These are phyloP conservation scores for Pollenia labialis DNA, from an alignment of 2,888 invertebrate species.

Conservation along the genomic window DNA sequence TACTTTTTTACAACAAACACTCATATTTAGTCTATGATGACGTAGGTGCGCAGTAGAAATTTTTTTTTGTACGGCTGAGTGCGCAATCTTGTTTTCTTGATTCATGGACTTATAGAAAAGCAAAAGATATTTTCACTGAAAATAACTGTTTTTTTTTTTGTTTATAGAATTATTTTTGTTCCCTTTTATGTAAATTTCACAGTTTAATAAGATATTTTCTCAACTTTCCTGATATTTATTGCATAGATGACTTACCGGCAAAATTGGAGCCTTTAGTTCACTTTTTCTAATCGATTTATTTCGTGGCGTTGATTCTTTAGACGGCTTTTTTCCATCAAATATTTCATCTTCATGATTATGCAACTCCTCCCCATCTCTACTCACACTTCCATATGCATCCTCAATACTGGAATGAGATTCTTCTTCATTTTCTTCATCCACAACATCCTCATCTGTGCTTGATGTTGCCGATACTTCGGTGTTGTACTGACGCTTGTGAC, in stretches of 20 bases:
- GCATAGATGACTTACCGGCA: constrained; percentile 74
- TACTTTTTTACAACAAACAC: no score
- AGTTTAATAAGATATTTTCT: no score
- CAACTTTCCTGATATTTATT: background rate
- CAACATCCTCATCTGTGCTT: constrained; percentile 40
- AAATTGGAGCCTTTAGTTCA: constrained; percentile 72
- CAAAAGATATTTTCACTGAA: no score
- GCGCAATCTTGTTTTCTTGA: no score
- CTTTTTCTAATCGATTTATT: constrained; percentile 41
- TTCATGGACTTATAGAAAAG: no score
- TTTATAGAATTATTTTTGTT: no score
- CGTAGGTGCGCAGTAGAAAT: no score
- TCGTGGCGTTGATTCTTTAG: constrained; percentile 79
- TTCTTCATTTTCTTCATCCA: constrained; percentile 53
- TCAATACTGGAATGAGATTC: constrained; percentile 49
- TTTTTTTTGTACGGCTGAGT: no score
- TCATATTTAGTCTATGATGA: no score
- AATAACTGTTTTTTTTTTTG: no score
- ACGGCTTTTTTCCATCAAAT: constrained; percentile 72
- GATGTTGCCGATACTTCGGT: constrained; percentile 9
- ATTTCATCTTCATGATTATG: constrained; percentile 43
- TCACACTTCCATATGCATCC: constrained; percentile 51
- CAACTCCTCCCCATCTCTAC: constrained; percentile 26
- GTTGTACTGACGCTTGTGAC: constrained; percentile 25
- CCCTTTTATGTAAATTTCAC: no score